These are phyloP conservation scores for Chlorops oryzae DNA, from an alignment of 1,140 invertebrate genomes.

Conservation along the genomic window DNA sequence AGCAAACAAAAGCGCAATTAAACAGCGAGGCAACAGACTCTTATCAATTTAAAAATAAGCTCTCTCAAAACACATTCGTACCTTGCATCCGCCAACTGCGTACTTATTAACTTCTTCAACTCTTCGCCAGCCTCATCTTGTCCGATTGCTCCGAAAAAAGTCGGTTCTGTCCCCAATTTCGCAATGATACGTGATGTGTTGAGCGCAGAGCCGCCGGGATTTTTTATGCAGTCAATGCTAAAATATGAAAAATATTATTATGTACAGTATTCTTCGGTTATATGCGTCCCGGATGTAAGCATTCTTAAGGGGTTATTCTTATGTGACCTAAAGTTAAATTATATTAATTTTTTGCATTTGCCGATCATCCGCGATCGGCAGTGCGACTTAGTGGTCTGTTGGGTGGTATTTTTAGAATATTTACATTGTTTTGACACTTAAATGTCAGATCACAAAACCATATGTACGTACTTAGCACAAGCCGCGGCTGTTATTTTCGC, in stretches of 20 bases:
- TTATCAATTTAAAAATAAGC: no score
- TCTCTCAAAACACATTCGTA: no score
- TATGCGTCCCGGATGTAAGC: no score
- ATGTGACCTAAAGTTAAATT: no score
- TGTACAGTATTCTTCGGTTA: no score
- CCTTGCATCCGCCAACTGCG: no score
- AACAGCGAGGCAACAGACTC: no score
- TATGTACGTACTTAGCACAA: constrained; percentile 21
- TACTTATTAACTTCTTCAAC: constrained; percentile 21
- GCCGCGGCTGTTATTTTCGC: constrained; percentile 27
- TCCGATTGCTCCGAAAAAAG: constrained; percentile 41
- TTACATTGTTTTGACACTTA: background rate
- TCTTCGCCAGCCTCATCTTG: constrained; percentile 29
- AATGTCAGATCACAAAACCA: constrained; percentile 6
- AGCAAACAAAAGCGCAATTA: no score
- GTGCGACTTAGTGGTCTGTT: no score
- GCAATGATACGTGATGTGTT: constrained; percentile 41
- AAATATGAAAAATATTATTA: background rate
- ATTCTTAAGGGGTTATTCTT: no score
- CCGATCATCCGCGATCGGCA: no score
- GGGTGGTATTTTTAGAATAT: constrained; percentile 1
- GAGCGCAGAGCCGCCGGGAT: constrained; percentile 38
- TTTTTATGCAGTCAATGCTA: constrained; percentile 21
- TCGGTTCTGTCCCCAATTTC: constrained; percentile 30
- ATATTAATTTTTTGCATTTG: no score